Evolutionary conservation across 2,113 vertebrate genomes (phyloP), one percentile per base, ranked within the genome.

Genomic region (Ophthalmolycus amberensis): DNA sequence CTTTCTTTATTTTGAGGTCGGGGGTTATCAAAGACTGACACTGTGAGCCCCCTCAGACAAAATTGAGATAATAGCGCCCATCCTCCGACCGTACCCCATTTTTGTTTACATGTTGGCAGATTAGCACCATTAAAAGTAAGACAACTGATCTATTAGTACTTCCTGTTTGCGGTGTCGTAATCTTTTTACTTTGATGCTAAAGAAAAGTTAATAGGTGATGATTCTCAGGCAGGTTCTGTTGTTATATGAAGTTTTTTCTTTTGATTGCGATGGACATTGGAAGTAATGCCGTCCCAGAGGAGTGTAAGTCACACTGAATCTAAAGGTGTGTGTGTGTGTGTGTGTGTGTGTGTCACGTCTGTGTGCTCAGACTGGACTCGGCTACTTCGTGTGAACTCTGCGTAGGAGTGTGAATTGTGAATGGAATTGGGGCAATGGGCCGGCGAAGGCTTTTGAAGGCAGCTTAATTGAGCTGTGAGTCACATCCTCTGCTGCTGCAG

Each of bases 391-490:
- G 42, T 14, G 14, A 42, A 12, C 11, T 42, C 10, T 12, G 11
- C 3, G 42, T 4, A 12, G 10, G 42, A 42, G 42, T 1, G 42
- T 14, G 42, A 7, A 40, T 64, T 37, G 12, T 38, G 20, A 5
- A 37, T 9, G 4, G 10, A 63, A 64, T 22, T n/a, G 60, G 1
- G 3, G 4, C 34, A 22, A 12, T 38, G 9, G 34, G 32, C 18
- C 9, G 10, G 44, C 38, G 9, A 12, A 8, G 5, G 18, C 27
- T 50, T 68, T 11, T 48, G 15, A 48, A 48, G 18, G 66, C 16
- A 16, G n/a, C 62, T 67, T 67, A 8, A 67, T 10, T 27, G 65
- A 68, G 65, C 65, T 27, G 11, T 16, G 63, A 66, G 63, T 44
- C 63, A 16, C 63, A 44, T 38, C 38, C 6, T 66, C n/a, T 20